A percentile compares a stretch with the other conserved stretches of the same genome.
phyloP scores from a whole-genome alignment of 2,888 invertebrate genomes.

The Poecilus cupreus region DNA sequence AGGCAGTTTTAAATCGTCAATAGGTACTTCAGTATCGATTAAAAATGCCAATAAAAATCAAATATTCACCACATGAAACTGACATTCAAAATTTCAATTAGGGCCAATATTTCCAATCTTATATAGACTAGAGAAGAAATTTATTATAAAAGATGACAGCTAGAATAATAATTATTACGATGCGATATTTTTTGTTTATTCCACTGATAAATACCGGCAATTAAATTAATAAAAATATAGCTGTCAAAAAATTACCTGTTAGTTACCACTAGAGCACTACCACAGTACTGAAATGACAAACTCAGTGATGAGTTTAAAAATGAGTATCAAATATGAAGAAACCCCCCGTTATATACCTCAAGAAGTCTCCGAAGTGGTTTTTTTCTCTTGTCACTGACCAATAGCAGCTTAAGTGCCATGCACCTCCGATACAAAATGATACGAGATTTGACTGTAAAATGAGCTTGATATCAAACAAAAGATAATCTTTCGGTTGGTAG shows the following conservation, averaged over 20 bases:
- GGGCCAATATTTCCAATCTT: too few relatives aligned
- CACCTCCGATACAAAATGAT: constrained; percentile 42
- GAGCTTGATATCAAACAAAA: constrained; percentile 41
- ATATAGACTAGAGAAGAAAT: too few relatives aligned
- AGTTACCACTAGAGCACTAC: not conserved
- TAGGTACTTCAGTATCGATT: not conserved
- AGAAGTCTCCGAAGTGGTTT: constrained; percentile 37
- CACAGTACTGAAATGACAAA: not conserved
- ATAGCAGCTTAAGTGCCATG: constrained; percentile 43
- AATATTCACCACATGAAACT: too few relatives aligned
- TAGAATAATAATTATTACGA: too few relatives aligned
- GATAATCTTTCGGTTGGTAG: constrained; percentile 21
- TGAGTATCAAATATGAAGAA: constrained; percentile 36
- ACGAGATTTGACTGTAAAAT: constrained; percentile 51
- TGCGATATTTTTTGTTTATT: too few relatives aligned
- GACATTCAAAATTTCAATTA: not conserved
- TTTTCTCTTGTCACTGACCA: constrained; percentile 49
- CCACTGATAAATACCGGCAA: too few relatives aligned
- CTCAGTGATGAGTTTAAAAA: constrained; percentile 19
- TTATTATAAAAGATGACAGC: too few relatives aligned
- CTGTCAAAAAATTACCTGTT: constrained; percentile 13
- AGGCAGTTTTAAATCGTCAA: not conserved
- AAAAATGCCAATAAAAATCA: not conserved
- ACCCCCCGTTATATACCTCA: constrained; percentile 42
- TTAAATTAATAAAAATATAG: not conserved